Percentiles rank a stretch among this genome's conserved stretches.
phyloP scores from a whole-genome alignment of 2,888 invertebrate species.

The Athalia cordata region DNA sequence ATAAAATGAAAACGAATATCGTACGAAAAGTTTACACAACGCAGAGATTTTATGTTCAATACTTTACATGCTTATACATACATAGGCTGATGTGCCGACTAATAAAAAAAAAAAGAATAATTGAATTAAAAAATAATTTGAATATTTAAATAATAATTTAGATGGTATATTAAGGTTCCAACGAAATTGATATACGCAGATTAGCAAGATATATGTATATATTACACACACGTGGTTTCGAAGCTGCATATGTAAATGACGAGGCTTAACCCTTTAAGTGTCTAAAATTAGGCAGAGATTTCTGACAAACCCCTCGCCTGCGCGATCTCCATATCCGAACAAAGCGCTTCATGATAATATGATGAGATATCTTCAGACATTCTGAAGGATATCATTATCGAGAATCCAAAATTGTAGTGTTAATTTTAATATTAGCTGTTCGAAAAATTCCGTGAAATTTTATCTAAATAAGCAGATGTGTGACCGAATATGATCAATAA shows the following conservation, averaged over 20 bases:
- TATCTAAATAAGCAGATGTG: too few relatives aligned
- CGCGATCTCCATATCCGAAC: too few relatives aligned
- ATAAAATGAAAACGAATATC: neutral
- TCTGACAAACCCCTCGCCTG: neutral
- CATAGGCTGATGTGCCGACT: too few relatives aligned
- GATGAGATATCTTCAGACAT: too few relatives aligned
- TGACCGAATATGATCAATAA: too few relatives aligned
- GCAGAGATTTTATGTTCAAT: too few relatives aligned
- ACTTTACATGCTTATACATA: too few relatives aligned
- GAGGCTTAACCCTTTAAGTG: conserved; percentile 44
- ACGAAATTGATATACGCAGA: conserved; percentile 43
- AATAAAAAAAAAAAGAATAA: neutral
- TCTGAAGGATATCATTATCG: too few relatives aligned
- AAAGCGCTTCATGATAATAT: too few relatives aligned
- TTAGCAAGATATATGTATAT: conserved; percentile 31
- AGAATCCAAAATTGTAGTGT: too few relatives aligned
- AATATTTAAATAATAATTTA: conserved; percentile 24
- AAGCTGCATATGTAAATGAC: conserved; percentile 36
- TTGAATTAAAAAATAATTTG: conserved; percentile 1
- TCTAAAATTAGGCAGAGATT: conserved; percentile 37
- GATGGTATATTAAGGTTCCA: neutral
- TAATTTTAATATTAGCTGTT: neutral
- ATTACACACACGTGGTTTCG: neutral
- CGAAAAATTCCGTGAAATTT: too few relatives aligned
- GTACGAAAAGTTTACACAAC: neutral